A percentile compares a stretch with the other conserved stretches of the same genome.
Evolutionary conservation across 2,113 vertebrate species (phyloP).

Genomic region (Seriola rivoliana): DNA sequence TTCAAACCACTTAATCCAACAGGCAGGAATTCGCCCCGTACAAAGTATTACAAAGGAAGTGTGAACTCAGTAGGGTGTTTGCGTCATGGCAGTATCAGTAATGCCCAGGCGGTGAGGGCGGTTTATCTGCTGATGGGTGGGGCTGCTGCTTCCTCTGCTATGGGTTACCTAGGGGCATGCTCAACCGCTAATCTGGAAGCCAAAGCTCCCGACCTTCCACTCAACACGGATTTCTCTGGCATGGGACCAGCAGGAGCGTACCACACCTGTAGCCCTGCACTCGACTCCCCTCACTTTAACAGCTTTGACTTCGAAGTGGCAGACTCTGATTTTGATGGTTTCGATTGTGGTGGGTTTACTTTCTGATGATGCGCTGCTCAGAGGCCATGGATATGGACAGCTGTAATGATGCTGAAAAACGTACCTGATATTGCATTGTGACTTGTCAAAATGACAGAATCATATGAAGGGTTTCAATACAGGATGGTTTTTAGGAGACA

Average conservation of each 20-base stretch:
- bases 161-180: constrained; percentile 85
- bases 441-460: background rate
- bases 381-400: background rate
- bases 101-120: constrained; percentile 78
- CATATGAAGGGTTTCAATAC: background rate
- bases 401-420: background rate
- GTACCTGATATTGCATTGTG: background rate
- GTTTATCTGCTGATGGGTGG: constrained; percentile 88
- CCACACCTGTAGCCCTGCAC: constrained; percentile 61
- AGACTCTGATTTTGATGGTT: constrained; percentile 86
- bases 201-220: constrained; percentile 71
- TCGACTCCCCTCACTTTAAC: constrained; percentile 80
- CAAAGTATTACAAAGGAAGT: constrained; percentile 53
- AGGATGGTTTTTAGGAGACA: background rate
- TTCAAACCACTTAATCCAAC: constrained; percentile 11
- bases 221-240: constrained; percentile 80
- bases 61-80: constrained; percentile 76
- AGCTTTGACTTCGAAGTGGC: constrained; percentile 84
- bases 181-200: constrained; percentile 69
- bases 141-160: constrained; percentile 84
- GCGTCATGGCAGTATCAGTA: constrained; percentile 83
- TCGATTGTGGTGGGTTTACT: constrained; percentile 86
- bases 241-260: constrained; percentile 77
- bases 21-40: constrained; percentile 65
- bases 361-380: constrained; percentile 70